A percentile compares a stretch with the other conserved stretches of the same genome.
Conservation (phyloP, 2,888 invertebrate genomes). For the Meliscaeva auricollis region DNA sequence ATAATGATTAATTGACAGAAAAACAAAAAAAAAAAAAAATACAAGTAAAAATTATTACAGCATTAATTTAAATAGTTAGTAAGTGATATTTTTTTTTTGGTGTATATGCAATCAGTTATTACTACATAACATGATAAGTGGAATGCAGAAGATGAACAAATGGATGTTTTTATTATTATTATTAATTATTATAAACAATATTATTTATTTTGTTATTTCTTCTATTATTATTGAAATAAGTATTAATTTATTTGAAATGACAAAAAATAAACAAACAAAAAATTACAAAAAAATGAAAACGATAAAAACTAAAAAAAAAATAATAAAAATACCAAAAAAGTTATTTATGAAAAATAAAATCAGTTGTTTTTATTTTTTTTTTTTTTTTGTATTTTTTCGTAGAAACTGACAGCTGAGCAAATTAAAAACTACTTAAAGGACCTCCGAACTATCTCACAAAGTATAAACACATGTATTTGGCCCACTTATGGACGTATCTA, state of each 20-base stretch:
- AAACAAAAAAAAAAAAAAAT: constrained; percentile 34
- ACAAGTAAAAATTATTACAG: constrained; percentile 55
- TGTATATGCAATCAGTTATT: constrained; percentile 76
- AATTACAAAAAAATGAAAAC: constrained; percentile 74
- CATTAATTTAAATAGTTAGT: constrained; percentile 75
- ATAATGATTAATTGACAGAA: constrained; percentile 45
- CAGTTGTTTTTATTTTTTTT: constrained; percentile 44
- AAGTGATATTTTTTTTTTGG: constrained; percentile 67
- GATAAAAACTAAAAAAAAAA: constrained; percentile 65
- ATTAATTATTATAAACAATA: constrained; percentile 72
- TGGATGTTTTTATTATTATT: constrained; percentile 71
- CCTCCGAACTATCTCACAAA: no score
- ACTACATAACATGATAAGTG: constrained; percentile 75
- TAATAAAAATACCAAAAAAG: constrained; percentile 58
- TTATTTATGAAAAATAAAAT: constrained; percentile 76
- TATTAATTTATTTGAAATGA: constrained; percentile 75
- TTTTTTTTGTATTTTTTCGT: constrained; percentile 1
- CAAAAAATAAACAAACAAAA: constrained; percentile 59
- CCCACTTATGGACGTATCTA: no score
- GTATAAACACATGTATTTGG: no score
- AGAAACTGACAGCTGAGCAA: no score
- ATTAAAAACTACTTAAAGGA: no score
- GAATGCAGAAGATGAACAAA: constrained; percentile 66
- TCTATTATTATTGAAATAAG: constrained; percentile 75
- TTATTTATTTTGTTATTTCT: constrained; percentile 76